These are phyloP conservation scores for Halichoeres trimaculatus DNA, from an alignment of 2,113 vertebrate genomes.

Conservation along the genomic window DNA sequence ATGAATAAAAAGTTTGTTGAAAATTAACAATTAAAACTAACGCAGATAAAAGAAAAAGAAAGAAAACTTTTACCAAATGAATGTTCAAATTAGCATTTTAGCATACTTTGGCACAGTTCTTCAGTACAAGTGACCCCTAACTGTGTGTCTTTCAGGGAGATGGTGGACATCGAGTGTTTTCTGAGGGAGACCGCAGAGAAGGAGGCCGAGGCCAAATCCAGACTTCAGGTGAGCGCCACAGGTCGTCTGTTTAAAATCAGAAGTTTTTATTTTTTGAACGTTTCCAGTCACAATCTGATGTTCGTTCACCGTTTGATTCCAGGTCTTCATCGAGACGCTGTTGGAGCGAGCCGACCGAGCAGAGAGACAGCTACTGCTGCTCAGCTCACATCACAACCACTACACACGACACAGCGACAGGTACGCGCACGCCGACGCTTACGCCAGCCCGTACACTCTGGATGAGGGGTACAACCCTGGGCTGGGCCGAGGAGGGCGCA, in stretches of 20 bases:
- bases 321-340: constrained; percentile 93
- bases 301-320: neutral
- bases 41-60: too few relatives aligned
- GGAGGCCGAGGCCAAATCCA: constrained; percentile 91
- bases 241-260: neutral
- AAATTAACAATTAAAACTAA: too few relatives aligned
- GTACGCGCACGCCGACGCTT: neutral
- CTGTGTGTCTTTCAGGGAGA: constrained; percentile 84
- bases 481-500: constrained; percentile 25
- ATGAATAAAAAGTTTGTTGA: too few relatives aligned
- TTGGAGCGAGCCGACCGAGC: constrained; percentile 91
- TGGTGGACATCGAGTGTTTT: constrained; percentile 91
- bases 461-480: neutral
- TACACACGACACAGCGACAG: constrained; percentile 42
- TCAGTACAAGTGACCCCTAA: too few relatives aligned
- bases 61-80: too few relatives aligned
- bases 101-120: too few relatives aligned
- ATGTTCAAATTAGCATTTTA: too few relatives aligned
- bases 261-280: too few relatives aligned
- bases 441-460: neutral
- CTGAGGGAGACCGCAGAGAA: constrained; percentile 89
- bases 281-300: too few relatives aligned
- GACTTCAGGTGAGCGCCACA: constrained; percentile 82
- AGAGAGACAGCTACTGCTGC: constrained; percentile 89
- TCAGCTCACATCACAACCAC: constrained; percentile 63